A percentile compares a stretch with the other conserved stretches of the same genome.
These are phyloP conservation scores for Trachelus stipa DNA, from an alignment of 2,888 invertebrate species.

Conservation along the genomic window DNA sequence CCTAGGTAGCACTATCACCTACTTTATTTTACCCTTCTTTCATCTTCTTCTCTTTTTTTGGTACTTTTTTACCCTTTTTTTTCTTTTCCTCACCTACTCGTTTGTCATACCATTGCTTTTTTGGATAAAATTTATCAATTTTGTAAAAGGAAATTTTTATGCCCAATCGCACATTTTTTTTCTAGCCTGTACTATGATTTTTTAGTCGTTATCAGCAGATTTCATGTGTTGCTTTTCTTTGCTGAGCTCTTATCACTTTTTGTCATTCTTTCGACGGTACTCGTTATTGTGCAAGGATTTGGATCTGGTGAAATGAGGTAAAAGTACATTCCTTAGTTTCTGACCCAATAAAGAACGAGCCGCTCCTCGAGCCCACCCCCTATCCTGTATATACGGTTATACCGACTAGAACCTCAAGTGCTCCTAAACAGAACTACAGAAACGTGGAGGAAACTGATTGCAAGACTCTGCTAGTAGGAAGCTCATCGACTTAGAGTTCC, in stretches of 20 bases:
- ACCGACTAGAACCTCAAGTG: neutral
- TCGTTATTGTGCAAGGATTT: neutral
- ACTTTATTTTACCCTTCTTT: slow-evolving; percentile 28
- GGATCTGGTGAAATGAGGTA: neutral
- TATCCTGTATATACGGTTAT: neutral
- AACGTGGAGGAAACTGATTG: neutral
- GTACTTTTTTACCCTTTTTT: neutral
- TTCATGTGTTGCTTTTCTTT: neutral
- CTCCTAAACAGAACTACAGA: neutral
- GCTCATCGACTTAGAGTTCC: slow-evolving; percentile 3
- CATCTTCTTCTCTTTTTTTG: slow-evolving; percentile 9
- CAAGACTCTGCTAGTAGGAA: neutral
- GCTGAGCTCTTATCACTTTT: neutral
- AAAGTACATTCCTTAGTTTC: neutral
- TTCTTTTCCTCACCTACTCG: neutral
- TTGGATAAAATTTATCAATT: neutral
- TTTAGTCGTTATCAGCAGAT: neutral
- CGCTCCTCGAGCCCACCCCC: neutral
- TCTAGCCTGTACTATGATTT: neutral
- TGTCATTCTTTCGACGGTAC: neutral
- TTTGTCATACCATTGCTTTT: neutral
- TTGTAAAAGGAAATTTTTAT: neutral
- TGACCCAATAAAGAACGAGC: neutral
- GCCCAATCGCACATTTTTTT: neutral
- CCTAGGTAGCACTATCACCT: neutral